Base-by-base conservation (phyloP, 2,888 invertebrate species). In the Antheraea yamamai region DNA sequence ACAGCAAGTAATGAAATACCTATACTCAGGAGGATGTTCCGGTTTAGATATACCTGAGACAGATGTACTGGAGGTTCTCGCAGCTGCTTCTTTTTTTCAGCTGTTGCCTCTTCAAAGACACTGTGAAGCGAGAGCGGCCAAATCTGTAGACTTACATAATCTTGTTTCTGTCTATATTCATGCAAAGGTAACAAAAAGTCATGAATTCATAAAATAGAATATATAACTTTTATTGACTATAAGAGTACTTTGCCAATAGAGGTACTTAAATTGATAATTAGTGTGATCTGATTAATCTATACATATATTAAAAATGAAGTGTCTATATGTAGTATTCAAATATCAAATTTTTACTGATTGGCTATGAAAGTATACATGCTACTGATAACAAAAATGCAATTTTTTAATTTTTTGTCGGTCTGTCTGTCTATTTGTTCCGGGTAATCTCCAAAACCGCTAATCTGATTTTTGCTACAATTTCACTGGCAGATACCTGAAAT, bases 161-260 rank as follows among this genome's bases (percentile, higher is more conserved):
- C 97, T 98, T 72, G 98, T 98, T 73, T 98, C 98, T 26, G 97
- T 98, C 95, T 98, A 98, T 85, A 98, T 98, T 84, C 98, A 98
- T 88, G 98, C 98, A 72, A 98, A 98, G 97, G 98, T 97, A 90
- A 10, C 26, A 55, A 64, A 30, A 35, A 51, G 47, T 74, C 23
- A 47, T n/a, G 20, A 30, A 16, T 55, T 58, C 16, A 61, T 30
- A 51, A 12, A 73, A 51, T 61, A 74, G 14, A 30, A 58, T 35
- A 12, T n/a, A 0, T 10, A 20, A 7, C 8, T 55, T 55, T 55
- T 55, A 55, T 55, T 6, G 16, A 20, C 55, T 55, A 20, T 55
- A 55, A 20, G 2, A 20, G 12, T 47, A 0, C 47, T 47, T 47
- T 47, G 12, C 12, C 12, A 47, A 39, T 39, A 39, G 4, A 39